phyloP scores from a whole-genome alignment of 1,140 invertebrate species.

The Mercenaria mercenaria region DNA sequence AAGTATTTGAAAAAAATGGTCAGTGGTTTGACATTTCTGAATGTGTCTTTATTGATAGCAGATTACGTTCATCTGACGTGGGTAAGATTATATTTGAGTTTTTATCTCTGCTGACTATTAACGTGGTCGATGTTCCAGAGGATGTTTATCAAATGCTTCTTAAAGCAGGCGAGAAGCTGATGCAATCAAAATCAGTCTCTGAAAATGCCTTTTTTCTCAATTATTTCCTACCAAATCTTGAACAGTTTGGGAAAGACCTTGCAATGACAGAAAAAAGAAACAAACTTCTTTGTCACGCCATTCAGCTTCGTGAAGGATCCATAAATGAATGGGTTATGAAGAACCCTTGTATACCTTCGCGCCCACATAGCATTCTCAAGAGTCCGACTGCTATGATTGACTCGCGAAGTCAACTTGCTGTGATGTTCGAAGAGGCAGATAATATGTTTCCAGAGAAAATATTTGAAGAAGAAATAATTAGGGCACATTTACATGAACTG shows the following conservation, averaged over 20 bases:
- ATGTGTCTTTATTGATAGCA: neutral
- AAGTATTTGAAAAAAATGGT: neutral
- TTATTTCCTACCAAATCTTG: neutral
- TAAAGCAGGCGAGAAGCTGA: neutral
- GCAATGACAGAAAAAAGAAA: neutral
- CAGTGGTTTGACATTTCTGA: conserved; percentile 1
- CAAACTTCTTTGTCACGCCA: neutral
- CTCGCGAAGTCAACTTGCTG: neutral
- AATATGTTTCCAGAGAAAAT: neutral
- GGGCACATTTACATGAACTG: conserved; percentile 45
- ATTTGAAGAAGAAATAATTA: conserved; percentile 1
- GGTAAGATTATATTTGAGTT: neutral
- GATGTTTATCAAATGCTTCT: neutral
- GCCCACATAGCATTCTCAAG: conserved; percentile 13
- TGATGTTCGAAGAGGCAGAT: conserved; percentile 35
- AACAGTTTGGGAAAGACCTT: neutral
- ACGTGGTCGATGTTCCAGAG: neutral
- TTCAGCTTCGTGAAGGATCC: conserved; percentile 25
- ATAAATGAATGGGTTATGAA: neutral
- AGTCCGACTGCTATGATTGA: conserved; percentile 55
- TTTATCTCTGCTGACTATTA: neutral
- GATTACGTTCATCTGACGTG: neutral
- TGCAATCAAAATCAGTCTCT: neutral
- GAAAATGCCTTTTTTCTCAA: conserved; percentile 19
- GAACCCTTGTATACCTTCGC: conserved; percentile 61